phyloP scores from a whole-genome alignment of 1,140 invertebrate species.

The Drosophila pseudoobscura region DNA sequence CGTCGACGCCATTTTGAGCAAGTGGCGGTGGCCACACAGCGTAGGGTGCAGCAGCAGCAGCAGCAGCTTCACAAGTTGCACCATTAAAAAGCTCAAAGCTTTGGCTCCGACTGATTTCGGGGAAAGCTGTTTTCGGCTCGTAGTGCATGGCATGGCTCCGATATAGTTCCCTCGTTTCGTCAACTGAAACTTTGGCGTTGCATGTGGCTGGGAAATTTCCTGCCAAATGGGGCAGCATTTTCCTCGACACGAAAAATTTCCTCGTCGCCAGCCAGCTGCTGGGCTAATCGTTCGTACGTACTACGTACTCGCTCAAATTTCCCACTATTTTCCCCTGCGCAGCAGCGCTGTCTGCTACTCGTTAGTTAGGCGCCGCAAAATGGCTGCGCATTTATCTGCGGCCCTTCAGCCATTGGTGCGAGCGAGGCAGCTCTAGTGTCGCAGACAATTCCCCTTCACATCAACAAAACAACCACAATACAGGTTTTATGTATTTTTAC shows the following conservation, averaged over 20 bases:
- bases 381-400: slow-evolving; percentile 74
- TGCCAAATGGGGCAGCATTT: slow-evolving; percentile 18
- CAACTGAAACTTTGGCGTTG: slow-evolving; percentile 27
- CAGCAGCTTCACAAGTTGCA: slow-evolving; percentile 51
- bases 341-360: slow-evolving; percentile 13
- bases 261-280: neutral
- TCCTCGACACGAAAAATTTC: slow-evolving; percentile 19
- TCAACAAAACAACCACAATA: slow-evolving; percentile 20
- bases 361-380: slow-evolving; percentile 54
- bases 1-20: slow-evolving; percentile 60
- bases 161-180: slow-evolving; percentile 30
- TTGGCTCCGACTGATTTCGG: no score
- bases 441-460: slow-evolving; percentile 29
- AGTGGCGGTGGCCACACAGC: no score
- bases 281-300: slow-evolving; percentile 9
- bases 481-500: slow-evolving; percentile 18
- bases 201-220: slow-evolving; percentile 22
- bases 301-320: slow-evolving; percentile 34
- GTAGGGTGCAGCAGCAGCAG: no score
- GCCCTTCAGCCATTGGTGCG: slow-evolving; percentile 14
- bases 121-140: no score
- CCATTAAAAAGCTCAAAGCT: no score
- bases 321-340: slow-evolving; percentile 65
- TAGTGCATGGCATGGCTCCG: slow-evolving; percentile 6
- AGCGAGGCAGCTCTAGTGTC: slow-evolving; percentile 26